A percentile compares a stretch with the other conserved stretches of the same genome.
These are phyloP conservation scores for Ranitomeya imitator DNA, from an alignment of 2,113 vertebrate species.

Conservation along the genomic window DNA sequence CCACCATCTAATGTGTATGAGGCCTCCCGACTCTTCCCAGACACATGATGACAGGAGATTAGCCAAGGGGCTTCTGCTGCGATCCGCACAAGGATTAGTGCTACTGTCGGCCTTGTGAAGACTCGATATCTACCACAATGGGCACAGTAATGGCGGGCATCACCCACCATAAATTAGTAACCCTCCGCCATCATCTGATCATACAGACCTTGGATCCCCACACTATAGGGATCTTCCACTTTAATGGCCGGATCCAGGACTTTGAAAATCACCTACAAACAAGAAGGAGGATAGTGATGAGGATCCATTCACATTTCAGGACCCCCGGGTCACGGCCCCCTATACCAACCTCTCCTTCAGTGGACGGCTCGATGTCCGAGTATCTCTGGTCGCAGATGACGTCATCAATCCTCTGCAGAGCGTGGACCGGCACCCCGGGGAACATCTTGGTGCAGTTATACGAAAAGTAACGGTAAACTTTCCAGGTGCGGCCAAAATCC, in stretches of 20 bases:
- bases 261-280: constrained; percentile 85
- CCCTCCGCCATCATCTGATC: not conserved
- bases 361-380: constrained; percentile 85
- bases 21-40: too few species aligned
- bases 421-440: constrained; percentile 65
- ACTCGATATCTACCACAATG: not conserved
- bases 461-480: constrained; percentile 82
- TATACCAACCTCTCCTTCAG: constrained; percentile 77
- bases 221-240: constrained; percentile 82
- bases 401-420: constrained; percentile 74
- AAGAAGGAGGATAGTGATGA: not conserved
- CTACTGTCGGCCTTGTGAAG: not conserved
- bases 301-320: not conserved
- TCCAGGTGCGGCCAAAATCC: constrained; percentile 80
- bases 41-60: too few species aligned
- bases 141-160: not conserved
- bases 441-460: constrained; percentile 84
- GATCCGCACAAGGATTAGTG: too few species aligned
- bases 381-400: constrained; percentile 85
- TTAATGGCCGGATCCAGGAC: constrained; percentile 84
- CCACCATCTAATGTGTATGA: too few species aligned
- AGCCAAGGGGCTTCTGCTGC: too few species aligned
- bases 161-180: not conserved
- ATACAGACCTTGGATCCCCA: constrained; percentile 79
- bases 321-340: not conserved